These are phyloP conservation scores for Umimayanthus chanpuru DNA, from an alignment of 92 coral and sea anemone genomes.

Conservation along the genomic window DNA sequence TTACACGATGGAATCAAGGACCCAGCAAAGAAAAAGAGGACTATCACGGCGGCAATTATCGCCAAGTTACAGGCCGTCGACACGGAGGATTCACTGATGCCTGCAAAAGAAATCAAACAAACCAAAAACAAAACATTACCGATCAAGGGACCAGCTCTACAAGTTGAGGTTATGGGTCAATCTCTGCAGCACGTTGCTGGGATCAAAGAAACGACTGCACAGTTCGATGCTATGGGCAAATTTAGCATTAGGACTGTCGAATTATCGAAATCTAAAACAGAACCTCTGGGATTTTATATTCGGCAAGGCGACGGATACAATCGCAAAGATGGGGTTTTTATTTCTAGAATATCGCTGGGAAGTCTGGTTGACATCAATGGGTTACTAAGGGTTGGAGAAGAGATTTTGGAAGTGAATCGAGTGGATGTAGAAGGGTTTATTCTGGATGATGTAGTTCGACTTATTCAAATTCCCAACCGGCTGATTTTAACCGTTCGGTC, in stretches of 20 bases:
- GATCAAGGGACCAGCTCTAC: constrained; percentile 1
- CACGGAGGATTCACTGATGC: constrained; percentile 22
- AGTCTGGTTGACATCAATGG: constrained; percentile 81
- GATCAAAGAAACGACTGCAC: constrained; percentile 24
- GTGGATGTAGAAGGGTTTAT: constrained; percentile 76
- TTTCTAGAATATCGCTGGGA: constrained; percentile 84
- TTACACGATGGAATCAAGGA: not conserved
- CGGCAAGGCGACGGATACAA: constrained; percentile 80
- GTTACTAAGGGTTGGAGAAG: constrained; percentile 84
- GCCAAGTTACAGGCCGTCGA: constrained; percentile 58
- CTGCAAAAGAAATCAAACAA: constrained; percentile 30
- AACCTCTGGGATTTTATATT: constrained; percentile 92
- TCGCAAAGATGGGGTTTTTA: constrained; percentile 73
- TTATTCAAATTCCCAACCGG: constrained; percentile 88
- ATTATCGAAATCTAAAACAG: constrained; percentile 62
- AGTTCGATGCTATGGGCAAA: not conserved
- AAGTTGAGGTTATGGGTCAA: constrained; percentile 19
- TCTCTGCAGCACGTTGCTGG: constrained; percentile 42
- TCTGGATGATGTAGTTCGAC: constrained; percentile 84
- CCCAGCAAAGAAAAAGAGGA: constrained; percentile 2
- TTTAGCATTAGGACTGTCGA: constrained; percentile 62
- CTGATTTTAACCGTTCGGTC: constrained; percentile 66
- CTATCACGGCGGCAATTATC: constrained; percentile 50
- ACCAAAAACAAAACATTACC: constrained; percentile 2
- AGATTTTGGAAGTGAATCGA: constrained; percentile 79